phyloP scores from a whole-genome alignment of 2,888 invertebrate species.

The Lepidochrysops patricia region DNA sequence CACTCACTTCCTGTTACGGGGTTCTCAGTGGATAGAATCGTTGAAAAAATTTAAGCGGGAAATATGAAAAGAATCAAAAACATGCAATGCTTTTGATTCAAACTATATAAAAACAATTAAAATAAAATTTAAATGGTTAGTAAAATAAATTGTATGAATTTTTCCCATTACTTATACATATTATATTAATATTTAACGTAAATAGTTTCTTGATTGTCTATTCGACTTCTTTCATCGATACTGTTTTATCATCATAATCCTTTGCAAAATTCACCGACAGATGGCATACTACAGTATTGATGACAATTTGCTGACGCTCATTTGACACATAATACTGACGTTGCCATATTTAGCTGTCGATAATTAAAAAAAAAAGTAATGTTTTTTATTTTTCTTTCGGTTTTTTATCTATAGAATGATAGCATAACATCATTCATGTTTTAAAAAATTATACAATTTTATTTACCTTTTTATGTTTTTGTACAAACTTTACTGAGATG shows the following conservation, averaged over 20 bases:
- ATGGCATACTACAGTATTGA: background rate
- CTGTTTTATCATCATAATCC: background rate
- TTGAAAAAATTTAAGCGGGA: conserved; percentile 50
- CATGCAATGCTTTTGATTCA: background rate
- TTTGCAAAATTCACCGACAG: background rate
- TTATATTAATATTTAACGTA: background rate
- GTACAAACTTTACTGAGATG: too few relatives aligned
- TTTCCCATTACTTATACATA: too few relatives aligned
- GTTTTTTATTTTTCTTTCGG: too few relatives aligned
- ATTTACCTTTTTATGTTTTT: too few relatives aligned
- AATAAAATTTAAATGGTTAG: too few relatives aligned
- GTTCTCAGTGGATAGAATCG: conserved; percentile 64
- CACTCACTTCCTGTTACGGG: conserved; percentile 72
- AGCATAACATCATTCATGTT: too few relatives aligned
- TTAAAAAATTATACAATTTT: too few relatives aligned
- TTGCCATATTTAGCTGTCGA: background rate
- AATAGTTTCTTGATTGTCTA: background rate
- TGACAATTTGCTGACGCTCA: conserved; percentile 8
- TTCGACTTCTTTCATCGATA: background rate
- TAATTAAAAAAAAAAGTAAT: background rate
- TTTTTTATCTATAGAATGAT: too few relatives aligned
- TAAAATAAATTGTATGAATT: too few relatives aligned
- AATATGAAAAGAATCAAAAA: conserved; percentile 32
- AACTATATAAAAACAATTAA: background rate
- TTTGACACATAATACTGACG: conserved; percentile 10